These are phyloP conservation scores for Brienomyrus brachyistius DNA, from an alignment of 2,113 vertebrate species.

Conservation along the genomic window DNA sequence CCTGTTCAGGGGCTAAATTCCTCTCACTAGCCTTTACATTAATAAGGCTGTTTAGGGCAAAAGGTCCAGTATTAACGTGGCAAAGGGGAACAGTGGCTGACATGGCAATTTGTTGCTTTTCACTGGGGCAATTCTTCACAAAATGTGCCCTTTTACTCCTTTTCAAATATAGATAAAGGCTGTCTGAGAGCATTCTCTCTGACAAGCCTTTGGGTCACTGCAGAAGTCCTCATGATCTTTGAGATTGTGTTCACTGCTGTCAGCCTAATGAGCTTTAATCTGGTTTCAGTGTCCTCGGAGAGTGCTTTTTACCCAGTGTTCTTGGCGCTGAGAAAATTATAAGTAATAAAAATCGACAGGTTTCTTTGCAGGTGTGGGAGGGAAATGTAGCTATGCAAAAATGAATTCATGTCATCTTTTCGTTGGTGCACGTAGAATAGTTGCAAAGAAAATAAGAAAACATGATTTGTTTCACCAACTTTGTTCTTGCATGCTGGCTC, in stretches of 20 bases:
- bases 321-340: conserved; percentile 55
- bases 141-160: conserved; percentile 60
- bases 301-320: conserved; percentile 55
- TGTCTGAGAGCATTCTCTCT: conserved; percentile 68
- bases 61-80: conserved; percentile 64
- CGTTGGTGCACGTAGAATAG: background rate
- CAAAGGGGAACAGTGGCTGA: conserved; percentile 71
- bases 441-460: background rate
- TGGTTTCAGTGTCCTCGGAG: conserved; percentile 63
- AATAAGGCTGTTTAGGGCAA: conserved; percentile 49
- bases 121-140: conserved; percentile 61
- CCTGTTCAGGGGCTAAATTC: background rate
- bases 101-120: conserved; percentile 80
- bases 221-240: conserved; percentile 58
- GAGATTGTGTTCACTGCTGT: conserved; percentile 55
- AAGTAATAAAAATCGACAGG: conserved; percentile 36
- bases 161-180: conserved; percentile 61
- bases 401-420: background rate
- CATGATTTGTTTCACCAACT: background rate
- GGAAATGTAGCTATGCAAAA: background rate
- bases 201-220: conserved; percentile 71
- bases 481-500: background rate
- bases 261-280: conserved; percentile 81
- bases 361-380: conserved; percentile 32
- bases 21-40: conserved; percentile 36